Percentiles rank a stretch among this genome's conserved stretches.
phyloP scores from a whole-genome alignment of 2,888 invertebrate species.

The Pantelozetes paolii region DNA sequence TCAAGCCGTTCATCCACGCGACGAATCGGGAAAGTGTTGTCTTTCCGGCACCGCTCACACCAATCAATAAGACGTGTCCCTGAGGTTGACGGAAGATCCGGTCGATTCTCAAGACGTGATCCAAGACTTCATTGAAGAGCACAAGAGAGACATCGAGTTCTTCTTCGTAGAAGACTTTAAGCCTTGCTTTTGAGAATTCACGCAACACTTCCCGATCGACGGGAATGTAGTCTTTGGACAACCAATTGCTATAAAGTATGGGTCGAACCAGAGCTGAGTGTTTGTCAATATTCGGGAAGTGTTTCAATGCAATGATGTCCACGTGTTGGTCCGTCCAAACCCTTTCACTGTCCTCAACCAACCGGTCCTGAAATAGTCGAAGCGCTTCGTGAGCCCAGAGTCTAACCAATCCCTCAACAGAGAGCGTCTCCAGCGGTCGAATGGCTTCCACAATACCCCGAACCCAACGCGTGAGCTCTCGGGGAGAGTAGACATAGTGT shows the following conservation, averaged over 20 bases:
- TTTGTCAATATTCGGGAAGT: constrained; percentile 83
- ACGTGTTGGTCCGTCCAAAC: constrained; percentile 98
- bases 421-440: constrained; percentile 80
- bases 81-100: constrained; percentile 98
- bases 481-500: constrained; percentile 97
- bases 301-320: constrained; percentile 82
- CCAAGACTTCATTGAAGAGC: constrained; percentile 95
- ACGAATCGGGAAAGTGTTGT: constrained; percentile 98
- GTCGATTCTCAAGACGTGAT: constrained; percentile 97
- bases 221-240: constrained; percentile 95
- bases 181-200: constrained; percentile 92
- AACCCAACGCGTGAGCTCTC: constrained; percentile 98
- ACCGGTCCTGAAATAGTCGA: constrained; percentile 81
- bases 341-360: constrained; percentile 90
- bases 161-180: constrained; percentile 98
- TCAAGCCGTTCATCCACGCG: constrained; percentile 99
- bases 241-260: constrained; percentile 97
- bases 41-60: constrained; percentile 98
- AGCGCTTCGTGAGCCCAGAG: constrained; percentile 99
- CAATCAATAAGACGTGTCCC: constrained; percentile 93
- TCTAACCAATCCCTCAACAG: constrained; percentile 91
- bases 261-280: constrained; percentile 85
- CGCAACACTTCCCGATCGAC: constrained; percentile 90
- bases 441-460: constrained; percentile 98
- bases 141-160: constrained; percentile 97